Base-by-base conservation (phyloP, 2,888 invertebrate genomes). In the Therioaphis trifolii region DNA sequence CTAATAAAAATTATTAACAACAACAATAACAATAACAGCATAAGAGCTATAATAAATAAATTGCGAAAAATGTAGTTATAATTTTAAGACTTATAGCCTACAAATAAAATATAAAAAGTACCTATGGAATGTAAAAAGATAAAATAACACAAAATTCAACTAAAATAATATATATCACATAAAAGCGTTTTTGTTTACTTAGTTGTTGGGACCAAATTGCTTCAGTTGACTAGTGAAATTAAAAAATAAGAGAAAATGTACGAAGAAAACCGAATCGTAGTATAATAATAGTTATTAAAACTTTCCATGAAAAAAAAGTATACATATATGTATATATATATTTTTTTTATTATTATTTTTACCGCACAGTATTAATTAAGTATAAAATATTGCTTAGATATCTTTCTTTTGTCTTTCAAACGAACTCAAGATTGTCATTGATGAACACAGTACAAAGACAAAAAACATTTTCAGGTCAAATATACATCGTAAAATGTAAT, bases 181-280 rank as follows among this genome's bases (percentile, higher is more conserved):
- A 82, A 82, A 82, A 82, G 82, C 82, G 72, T 74, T 82, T 82
- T 63, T 63, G 72, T 72, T 74, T 82, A 63, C 58, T 82, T 63
- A 66, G 49, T 82, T 63, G 21, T 72, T 40, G 35, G 15, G 72
- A 82, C 82, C 82, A 82, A 82, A 82, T 82, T 82, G 52, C 82
- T 82, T 82, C 82, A 74, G 82, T 82, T 82, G 82, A 82, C 82
- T 82, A 82, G 82, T 82, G 72, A 82, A 74, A 63, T 82, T 35
- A 74, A 80, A 55, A 71, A 46, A 49, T 35, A 77, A 49, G 21
- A 76, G 7, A 76, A 61, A 35, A 58, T 18, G 15, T 58, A 58
- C 24, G 61, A 61, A 76, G 40, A 76, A 76, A 76, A 24, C 43
- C 61, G 52, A 35, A 79, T 40, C 40, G 55, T 29, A 79, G 27